Conservation (phyloP, 2,113 vertebrate species). For the Porphyrio hochstetteri region DNA sequence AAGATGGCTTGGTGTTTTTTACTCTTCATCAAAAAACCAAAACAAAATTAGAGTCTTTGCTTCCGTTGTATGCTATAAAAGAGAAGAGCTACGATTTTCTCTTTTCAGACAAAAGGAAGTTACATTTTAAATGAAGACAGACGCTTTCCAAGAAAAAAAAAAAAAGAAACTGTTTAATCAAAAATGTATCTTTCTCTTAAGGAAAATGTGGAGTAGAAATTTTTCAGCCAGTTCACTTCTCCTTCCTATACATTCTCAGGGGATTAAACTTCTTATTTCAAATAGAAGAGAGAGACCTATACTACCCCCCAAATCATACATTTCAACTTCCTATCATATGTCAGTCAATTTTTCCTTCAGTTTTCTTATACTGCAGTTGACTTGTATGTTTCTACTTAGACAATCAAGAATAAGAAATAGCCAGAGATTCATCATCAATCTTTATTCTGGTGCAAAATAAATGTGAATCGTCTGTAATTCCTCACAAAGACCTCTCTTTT, state of each 20-base stretch:
- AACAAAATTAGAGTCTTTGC: not conserved
- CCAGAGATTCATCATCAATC: slow-evolving; percentile 23
- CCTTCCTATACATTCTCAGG: slow-evolving; percentile 6
- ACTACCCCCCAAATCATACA: slow-evolving; percentile 27
- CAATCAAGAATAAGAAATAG: slow-evolving; percentile 2
- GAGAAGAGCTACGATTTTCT: not conserved
- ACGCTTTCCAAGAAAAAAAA: not conserved
- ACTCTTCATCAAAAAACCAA: not conserved
- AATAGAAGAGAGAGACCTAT: slow-evolving; percentile 27
- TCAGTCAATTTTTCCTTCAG: slow-evolving; percentile 42
- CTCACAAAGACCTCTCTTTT: not conserved
- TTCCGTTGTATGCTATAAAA: not conserved
- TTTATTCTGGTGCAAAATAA: not conserved
- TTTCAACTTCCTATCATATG: slow-evolving; percentile 24
- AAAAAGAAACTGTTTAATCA: not conserved
- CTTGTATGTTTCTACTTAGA: slow-evolving; percentile 28
- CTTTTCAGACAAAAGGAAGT: slow-evolving; percentile 2
- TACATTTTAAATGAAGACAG: not conserved
- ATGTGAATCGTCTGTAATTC: not conserved
- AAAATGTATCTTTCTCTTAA: slow-evolving; percentile 37
- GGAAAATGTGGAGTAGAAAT: not conserved
- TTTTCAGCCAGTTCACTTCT: slow-evolving; percentile 23
- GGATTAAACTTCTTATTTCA: slow-evolving; percentile 36
- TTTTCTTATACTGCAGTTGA: not conserved
- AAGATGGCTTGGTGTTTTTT: not conserved